These are phyloP conservation scores for Oriolus oriolus DNA, from an alignment of 2,113 vertebrate species.

Conservation along the genomic window DNA sequence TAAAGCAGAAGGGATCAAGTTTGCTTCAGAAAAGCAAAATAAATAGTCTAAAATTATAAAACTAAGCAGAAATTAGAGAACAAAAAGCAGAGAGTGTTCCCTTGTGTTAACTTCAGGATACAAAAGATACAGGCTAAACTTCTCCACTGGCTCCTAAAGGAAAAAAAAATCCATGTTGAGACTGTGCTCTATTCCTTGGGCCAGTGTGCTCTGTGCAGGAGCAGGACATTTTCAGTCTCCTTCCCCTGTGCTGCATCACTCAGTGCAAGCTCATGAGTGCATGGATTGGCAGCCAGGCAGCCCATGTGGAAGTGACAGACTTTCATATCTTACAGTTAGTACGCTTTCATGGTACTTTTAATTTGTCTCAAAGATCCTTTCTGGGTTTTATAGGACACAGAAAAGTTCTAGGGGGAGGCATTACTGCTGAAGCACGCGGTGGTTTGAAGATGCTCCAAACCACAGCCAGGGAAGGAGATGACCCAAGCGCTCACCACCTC, in stretches of 20 bases:
- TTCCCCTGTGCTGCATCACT: background rate
- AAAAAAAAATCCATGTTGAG: background rate
- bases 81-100: background rate
- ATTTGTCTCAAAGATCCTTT: background rate
- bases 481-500: background rate
- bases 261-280: fast-evolving
- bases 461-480: background rate
- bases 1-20: background rate
- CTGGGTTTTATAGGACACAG: background rate
- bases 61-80: background rate
- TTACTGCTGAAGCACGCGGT: background rate
- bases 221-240: background rate
- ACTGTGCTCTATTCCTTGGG: background rate
- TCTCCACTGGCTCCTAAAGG: background rate
- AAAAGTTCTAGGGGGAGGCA: background rate
- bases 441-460: background rate
- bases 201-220: background rate
- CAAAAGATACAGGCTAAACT: background rate
- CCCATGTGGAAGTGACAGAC: background rate
- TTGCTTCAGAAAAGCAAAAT: background rate
- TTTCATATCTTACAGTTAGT: background rate
- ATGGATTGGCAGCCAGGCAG: background rate
- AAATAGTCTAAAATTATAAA: background rate
- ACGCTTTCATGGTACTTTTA: background rate
- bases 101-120: background rate